A percentile compares a stretch with the other conserved stretches of the same genome.
These are phyloP conservation scores for Alouatta palliata DNA, from an alignment of 2,113 vertebrate genomes.

Conservation along the genomic window DNA sequence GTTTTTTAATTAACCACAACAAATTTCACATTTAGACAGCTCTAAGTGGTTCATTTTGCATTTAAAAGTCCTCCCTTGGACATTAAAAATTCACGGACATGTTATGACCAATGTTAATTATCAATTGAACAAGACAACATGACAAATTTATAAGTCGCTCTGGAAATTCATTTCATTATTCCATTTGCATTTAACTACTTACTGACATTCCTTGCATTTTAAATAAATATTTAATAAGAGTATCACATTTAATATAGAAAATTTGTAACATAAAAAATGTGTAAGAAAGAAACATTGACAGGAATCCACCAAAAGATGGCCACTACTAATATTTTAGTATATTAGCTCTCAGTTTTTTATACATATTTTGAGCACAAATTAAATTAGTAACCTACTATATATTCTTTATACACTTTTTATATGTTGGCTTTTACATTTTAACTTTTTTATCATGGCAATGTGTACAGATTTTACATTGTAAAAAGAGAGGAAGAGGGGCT, in stretches of 20 bases:
- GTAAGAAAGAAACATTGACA: conserved; percentile 6
- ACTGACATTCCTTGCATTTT: conserved; percentile 37
- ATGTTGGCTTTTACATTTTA: background rate
- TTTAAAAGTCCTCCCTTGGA: conserved; percentile 44
- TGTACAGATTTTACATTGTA: background rate
- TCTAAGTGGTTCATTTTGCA: conserved; percentile 50
- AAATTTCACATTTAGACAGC: conserved; percentile 43
- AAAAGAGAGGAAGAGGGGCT: background rate
- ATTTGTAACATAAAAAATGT: conserved; percentile 1
- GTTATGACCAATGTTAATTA: conserved; percentile 20
- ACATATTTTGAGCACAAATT: background rate
- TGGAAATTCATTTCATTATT: conserved; percentile 15
- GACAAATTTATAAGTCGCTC: background rate
- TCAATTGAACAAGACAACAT: conserved; percentile 1
- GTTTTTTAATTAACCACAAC: conserved; percentile 49
- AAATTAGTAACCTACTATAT: background rate
- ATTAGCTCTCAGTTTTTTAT: background rate
- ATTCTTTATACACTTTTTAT: background rate
- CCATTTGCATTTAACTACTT: conserved; percentile 18
- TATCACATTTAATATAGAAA: conserved; percentile 22
- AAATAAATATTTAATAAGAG: conserved; percentile 36
- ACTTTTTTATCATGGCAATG: background rate
- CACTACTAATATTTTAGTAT: background rate
- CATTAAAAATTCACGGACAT: conserved; percentile 44
- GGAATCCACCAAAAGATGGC: background rate